Evolutionary conservation across 2,113 vertebrate genomes (phyloP).

Genomic region (Machaerirhynchus nigripectus): DNA sequence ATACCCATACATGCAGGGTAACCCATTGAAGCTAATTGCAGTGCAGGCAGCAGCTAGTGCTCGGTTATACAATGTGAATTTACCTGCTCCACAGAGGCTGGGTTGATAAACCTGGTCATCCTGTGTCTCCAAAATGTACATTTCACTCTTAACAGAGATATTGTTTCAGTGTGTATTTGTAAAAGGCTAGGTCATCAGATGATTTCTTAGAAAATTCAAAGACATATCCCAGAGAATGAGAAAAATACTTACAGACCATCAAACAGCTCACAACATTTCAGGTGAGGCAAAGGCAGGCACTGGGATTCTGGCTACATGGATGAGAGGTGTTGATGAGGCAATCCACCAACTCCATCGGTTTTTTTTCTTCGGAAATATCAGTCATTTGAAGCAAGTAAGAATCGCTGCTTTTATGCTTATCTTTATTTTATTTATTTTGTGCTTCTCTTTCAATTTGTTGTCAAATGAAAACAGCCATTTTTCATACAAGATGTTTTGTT

Average conservation of each 20-base stretch:
- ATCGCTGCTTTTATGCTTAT: not conserved
- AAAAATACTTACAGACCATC: not conserved
- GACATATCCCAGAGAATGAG: not conserved
- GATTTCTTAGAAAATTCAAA: not conserved
- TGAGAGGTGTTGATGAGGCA: not conserved
- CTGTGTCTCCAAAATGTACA: not conserved
- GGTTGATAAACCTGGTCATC: not conserved
- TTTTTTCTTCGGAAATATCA: not conserved
- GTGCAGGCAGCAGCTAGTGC: not conserved
- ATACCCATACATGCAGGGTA: not conserved
- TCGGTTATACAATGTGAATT: not conserved
- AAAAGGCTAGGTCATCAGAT: not conserved
- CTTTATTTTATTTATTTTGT: not conserved
- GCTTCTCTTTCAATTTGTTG: not conserved
- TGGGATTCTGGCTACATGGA: not conserved
- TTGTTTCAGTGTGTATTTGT: not conserved
- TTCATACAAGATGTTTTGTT: not conserved
- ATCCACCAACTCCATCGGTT: accelerated
- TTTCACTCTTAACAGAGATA: not conserved
- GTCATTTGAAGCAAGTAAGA: not conserved
- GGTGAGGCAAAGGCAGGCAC: not conserved
- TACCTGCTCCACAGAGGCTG: not conserved
- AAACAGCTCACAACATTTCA: not conserved
- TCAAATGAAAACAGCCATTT: not conserved
- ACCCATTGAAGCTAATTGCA: not conserved